A percentile compares a stretch with the other conserved stretches of the same genome.
Conservation (phyloP, 2,888 invertebrate genomes). For the Ariolimax columbianus region DNA sequence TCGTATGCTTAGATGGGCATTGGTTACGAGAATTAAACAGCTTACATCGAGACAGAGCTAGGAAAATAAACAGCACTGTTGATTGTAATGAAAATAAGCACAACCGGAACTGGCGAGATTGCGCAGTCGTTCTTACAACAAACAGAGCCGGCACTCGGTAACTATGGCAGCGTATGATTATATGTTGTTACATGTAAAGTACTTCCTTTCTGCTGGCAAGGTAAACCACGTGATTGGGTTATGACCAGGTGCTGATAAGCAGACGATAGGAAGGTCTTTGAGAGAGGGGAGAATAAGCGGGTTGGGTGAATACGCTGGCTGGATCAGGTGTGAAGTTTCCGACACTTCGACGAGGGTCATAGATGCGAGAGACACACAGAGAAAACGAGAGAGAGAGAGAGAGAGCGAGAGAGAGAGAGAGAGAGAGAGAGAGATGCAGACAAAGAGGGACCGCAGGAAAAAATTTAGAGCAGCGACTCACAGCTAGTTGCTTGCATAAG, state of each 20-base stretch:
- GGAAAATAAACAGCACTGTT: too few species aligned
- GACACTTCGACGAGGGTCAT: too few species aligned
- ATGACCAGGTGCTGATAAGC: constrained; percentile 2
- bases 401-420: too few species aligned
- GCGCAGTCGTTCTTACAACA: background rate
- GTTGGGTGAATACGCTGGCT: background rate
- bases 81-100: background rate
- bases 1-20: too few species aligned
- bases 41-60: too few species aligned
- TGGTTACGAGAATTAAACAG: too few species aligned
- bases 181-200: background rate
- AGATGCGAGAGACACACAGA: too few species aligned
- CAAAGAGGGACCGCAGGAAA: too few species aligned
- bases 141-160: background rate
- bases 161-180: background rate
- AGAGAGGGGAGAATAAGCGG: background rate
- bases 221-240: background rate
- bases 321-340: background rate
- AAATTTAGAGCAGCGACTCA: too few species aligned
- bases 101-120: background rate
- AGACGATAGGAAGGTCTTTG: background rate
- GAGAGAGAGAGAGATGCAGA: too few species aligned
- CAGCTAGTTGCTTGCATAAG: too few species aligned
- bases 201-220: background rate
- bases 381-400: too few species aligned